A percentile compares a stretch with the other conserved stretches of the same genome.
phyloP scores from a whole-genome alignment of 2,888 invertebrate genomes.

The Antitype chi region DNA sequence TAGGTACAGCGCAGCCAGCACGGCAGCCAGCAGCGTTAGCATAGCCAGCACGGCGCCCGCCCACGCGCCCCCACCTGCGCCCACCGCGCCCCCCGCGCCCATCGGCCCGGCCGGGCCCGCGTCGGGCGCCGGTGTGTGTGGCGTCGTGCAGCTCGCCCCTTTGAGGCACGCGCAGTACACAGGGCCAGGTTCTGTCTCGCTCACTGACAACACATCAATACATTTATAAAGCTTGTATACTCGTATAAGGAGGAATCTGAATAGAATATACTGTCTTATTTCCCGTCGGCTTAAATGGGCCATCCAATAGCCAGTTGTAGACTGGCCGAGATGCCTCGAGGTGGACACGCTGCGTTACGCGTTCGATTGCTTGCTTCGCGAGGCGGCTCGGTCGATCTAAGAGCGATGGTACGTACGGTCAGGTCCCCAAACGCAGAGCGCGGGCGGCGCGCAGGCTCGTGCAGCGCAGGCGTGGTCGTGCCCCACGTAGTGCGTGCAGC shows the following conservation, averaged over 20 bases:
- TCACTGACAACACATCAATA: slow-evolving; percentile 68
- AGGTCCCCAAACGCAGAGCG: slow-evolving; percentile 80
- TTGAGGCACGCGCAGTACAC: slow-evolving; percentile 82
- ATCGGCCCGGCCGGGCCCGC: slow-evolving; percentile 50
- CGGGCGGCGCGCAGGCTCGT: slow-evolving; percentile 88
- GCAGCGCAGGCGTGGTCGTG: slow-evolving; percentile 91
- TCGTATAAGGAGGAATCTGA: neutral
- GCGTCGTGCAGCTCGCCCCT: slow-evolving; percentile 77
- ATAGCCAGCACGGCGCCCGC: slow-evolving; percentile 75
- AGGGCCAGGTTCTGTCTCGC: slow-evolving; percentile 77
- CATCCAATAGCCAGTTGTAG: neutral
- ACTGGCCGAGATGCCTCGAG: neutral
- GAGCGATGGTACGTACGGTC: slow-evolving; percentile 67
- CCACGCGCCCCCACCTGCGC: slow-evolving; percentile 74
- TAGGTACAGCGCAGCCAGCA: slow-evolving; percentile 76
- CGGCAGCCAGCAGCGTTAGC: slow-evolving; percentile 74
- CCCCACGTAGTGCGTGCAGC: slow-evolving; percentile 92
- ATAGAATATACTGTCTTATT: neutral
- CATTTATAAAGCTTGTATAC: neutral
- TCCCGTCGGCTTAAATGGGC: neutral
- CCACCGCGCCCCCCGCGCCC: slow-evolving; percentile 52
- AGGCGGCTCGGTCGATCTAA: neutral
- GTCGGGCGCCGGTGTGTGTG: slow-evolving; percentile 39
- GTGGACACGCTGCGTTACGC: neutral
- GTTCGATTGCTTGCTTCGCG: neutral